Evolutionary conservation across 2,113 vertebrate genomes (phyloP), one percentile per base, ranked within the genome.

Genomic region (Apistogramma diplotaenia): DNA sequence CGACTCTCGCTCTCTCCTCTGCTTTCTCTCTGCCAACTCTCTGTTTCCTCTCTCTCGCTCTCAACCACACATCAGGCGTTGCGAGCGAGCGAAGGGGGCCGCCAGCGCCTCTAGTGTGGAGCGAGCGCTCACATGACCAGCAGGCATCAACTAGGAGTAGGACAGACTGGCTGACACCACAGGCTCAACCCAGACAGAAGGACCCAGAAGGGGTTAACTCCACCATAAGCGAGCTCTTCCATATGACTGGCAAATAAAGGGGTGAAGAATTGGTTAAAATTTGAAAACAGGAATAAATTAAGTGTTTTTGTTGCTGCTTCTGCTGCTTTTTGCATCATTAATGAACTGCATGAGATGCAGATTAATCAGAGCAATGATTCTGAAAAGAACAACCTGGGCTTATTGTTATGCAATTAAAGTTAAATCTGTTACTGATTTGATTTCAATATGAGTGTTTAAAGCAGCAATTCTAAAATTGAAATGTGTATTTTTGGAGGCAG

Each of bases 181-280:
- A 96, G 96, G 97, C 96, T 97, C 97, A 96, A 98, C 96, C 97
- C 97, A 97, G 96, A 99, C 96, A 97, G 97, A 98, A 96, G 97
- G 97, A 98, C 96, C 98, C 97, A 96, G 96, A 98, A 97, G 97
- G 97, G 97, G 92, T 97, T 96, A 97, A 97, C 97, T 98, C 98
- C 97, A 97, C 97, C 97, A 96, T 97, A 97, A 97, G 97, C 97
- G 97, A 98, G 90, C 88, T 95, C 94, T 94, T 95, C 95, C 95
- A 93, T 75, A 99, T 98, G 97, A 98, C 98, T 99, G 97, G 97
- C 96, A 99, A 99, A 99, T 98, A 99, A 97, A 98, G 97, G 97
- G 96, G 97, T 98, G 97, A 97, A 98, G 97, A 99, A 97, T 96
- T 97, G 97, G 97, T 98, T 99, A 99, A 97, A 94, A 94, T 89